Conservation (phyloP, 1,140 invertebrate genomes). For the Fopius arisanus region DNA sequence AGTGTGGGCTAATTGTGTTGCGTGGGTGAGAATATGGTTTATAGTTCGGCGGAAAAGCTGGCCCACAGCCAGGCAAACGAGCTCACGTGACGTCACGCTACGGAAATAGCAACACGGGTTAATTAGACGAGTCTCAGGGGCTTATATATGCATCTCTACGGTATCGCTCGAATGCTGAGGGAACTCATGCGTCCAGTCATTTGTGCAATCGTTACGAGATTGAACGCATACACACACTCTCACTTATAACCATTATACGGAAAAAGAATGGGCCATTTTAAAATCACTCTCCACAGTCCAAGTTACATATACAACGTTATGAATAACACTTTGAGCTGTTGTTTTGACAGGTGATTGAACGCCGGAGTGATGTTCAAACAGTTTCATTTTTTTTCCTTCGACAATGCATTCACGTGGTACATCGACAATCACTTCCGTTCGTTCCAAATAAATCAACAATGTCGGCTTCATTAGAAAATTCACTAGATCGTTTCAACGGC, state of each 20-base stretch:
- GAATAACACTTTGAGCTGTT: neutral
- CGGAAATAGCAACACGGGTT: slow-evolving; percentile 61
- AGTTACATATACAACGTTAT: neutral
- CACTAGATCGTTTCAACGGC: no score
- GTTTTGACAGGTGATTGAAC: slow-evolving; percentile 17
- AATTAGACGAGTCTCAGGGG: slow-evolving; percentile 55
- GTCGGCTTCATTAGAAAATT: neutral
- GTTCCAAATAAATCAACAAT: neutral
- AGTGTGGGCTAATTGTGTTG: slow-evolving; percentile 58
- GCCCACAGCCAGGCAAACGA: slow-evolving; percentile 60
- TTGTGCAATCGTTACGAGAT: slow-evolving; percentile 37
- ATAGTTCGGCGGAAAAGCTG: slow-evolving; percentile 63
- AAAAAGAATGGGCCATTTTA: neutral
- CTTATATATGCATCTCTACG: slow-evolving; percentile 40
- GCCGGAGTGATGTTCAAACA: neutral
- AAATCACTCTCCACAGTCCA: neutral
- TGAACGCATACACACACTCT: neutral
- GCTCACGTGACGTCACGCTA: slow-evolving; percentile 63
- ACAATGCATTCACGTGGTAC: neutral
- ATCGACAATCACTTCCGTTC: neutral
- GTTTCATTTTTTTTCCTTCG: neutral
- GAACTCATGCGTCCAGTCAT: slow-evolving; percentile 56
- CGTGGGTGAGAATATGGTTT: slow-evolving; percentile 65
- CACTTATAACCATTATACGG: neutral
- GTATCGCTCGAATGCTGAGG: slow-evolving; percentile 57